A percentile compares a stretch with the other conserved stretches of the same genome.
phyloP scores from a whole-genome alignment of 2,888 invertebrate species.

The Lobophora halterata region DNA sequence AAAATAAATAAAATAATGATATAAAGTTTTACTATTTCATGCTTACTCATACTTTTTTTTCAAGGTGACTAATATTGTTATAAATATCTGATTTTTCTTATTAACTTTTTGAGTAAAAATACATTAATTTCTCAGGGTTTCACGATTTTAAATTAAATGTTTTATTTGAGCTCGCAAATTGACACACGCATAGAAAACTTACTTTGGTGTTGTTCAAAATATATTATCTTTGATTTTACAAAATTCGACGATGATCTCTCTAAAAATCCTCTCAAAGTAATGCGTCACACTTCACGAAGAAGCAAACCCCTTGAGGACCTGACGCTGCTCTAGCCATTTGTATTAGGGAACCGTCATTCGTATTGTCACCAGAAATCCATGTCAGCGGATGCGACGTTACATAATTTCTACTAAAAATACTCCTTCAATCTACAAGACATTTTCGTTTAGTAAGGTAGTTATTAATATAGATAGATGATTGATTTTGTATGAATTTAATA shows the following conservation, averaged over 20 bases:
- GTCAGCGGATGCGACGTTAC: constrained; percentile 30
- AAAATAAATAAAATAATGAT: no score
- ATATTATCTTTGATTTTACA: constrained; percentile 10
- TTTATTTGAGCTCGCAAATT: background rate
- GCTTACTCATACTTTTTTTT: constrained; percentile 13
- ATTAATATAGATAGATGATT: no score
- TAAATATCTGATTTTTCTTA: background rate
- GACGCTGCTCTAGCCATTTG: constrained; percentile 40
- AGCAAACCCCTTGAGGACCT: constrained; percentile 37
- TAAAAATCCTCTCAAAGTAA: constrained; percentile 39
- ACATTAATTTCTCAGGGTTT: no score
- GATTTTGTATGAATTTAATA: no score
- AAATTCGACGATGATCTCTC: constrained; percentile 19
- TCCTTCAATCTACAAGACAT: constrained; percentile 14
- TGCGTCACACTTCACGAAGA: constrained; percentile 43
- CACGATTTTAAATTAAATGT: no score
- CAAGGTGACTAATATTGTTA: constrained; percentile 8
- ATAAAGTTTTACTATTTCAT: no score
- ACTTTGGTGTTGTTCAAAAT: background rate
- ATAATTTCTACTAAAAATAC: constrained; percentile 23
- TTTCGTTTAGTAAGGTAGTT: no score
- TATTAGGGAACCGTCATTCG: constrained; percentile 41
- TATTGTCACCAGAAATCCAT: constrained; percentile 40
- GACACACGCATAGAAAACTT: background rate
- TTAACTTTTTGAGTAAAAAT: no score